These are phyloP conservation scores for Selene dorsalis DNA, from an alignment of 2,797 vertebrate species.

Conservation along the genomic window DNA sequence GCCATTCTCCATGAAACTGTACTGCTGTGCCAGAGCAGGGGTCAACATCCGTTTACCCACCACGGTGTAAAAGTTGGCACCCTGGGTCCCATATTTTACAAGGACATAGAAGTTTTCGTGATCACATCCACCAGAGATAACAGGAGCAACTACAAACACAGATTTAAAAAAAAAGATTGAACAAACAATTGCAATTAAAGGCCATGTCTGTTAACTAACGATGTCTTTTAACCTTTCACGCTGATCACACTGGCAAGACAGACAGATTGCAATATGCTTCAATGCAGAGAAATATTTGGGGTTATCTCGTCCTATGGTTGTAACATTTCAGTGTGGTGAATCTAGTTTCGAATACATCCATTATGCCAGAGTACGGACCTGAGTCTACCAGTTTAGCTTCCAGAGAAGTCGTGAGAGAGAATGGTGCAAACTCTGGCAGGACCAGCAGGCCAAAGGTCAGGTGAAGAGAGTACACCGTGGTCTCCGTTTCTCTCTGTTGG, in stretches of 20 bases:
- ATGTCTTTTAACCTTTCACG: not conserved
- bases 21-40: conserved; percentile 57
- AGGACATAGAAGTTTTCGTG: conserved; percentile 68
- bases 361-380: conserved; percentile 51
- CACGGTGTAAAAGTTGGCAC: conserved; percentile 59
- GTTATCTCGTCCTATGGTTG: too few species aligned
- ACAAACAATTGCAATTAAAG: too few species aligned
- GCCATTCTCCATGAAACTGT: conserved; percentile 60
- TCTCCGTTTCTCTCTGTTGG: conserved; percentile 46
- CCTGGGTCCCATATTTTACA: conserved; percentile 64
- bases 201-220: too few species aligned
- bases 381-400: conserved; percentile 50
- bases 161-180: not conserved
- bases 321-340: too few species aligned
- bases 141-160: conserved; percentile 62
- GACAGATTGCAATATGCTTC: too few species aligned
- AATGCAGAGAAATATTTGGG: too few species aligned
- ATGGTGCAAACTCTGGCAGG: conserved; percentile 59
- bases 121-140: conserved; percentile 69
- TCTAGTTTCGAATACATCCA: not conserved
- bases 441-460: conserved; percentile 72
- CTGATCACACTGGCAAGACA: not conserved
- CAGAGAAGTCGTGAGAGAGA: conserved; percentile 59
- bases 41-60: conserved; percentile 68
- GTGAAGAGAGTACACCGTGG: conserved; percentile 41